These are phyloP conservation scores for Paramisgurnus dabryanus DNA, from an alignment of 2,113 vertebrate genomes.

Conservation along the genomic window DNA sequence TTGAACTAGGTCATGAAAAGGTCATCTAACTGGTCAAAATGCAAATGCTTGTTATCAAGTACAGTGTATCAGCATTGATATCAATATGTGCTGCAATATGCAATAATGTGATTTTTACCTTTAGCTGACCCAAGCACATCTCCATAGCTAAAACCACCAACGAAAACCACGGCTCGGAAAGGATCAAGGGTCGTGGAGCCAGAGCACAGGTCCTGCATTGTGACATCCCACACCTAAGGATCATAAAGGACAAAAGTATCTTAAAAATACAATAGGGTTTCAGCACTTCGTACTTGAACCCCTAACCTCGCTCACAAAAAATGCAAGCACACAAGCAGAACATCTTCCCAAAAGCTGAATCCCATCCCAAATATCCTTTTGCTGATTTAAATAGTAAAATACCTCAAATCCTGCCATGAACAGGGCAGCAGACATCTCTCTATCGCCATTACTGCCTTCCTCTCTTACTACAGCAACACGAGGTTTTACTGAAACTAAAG, in stretches of 20 bases:
- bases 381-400: too few relatives aligned
- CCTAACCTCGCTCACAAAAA: too few relatives aligned
- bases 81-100: neutral
- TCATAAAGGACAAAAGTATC: neutral
- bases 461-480: constrained; percentile 85
- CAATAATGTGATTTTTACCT: constrained; percentile 66
- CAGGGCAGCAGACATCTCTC: constrained; percentile 88
- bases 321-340: neutral
- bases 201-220: constrained; percentile 86
- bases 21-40: neutral
- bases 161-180: constrained; percentile 85
- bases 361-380: too few relatives aligned
- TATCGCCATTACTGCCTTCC: constrained; percentile 91
- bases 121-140: constrained; percentile 92
- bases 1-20: neutral
- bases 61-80: neutral
- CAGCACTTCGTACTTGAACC: too few relatives aligned
- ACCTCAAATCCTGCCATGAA: constrained; percentile 90
- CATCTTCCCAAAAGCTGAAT: too few relatives aligned
- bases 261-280: neutral
- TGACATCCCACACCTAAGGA: constrained; percentile 91
- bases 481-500: constrained; percentile 66
- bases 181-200: constrained; percentile 77
- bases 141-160: constrained; percentile 91
- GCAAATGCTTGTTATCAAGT: too few relatives aligned